A percentile compares a stretch with the other conserved stretches of the same genome.
Evolutionary conservation across 2,888 invertebrate genomes (phyloP).

Genomic region (Chorisops tibialis): DNA sequence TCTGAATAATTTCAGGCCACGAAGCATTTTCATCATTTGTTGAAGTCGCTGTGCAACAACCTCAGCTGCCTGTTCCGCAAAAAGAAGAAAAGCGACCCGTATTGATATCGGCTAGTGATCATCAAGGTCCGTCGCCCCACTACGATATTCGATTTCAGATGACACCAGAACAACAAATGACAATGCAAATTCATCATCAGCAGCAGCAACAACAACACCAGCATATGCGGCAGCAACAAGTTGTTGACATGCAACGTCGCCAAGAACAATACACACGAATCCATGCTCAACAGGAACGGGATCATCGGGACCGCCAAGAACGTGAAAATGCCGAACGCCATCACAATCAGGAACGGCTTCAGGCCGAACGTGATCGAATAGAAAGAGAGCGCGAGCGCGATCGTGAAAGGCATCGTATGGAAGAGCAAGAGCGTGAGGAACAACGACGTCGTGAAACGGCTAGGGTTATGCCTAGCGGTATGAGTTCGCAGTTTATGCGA

Average conservation of each 20-base stretch:
- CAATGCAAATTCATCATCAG: conserved; percentile 51
- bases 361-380: conserved; percentile 43
- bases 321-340: conserved; percentile 43
- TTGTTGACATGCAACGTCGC: conserved; percentile 42
- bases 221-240: conserved; percentile 44
- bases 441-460: conserved; percentile 41
- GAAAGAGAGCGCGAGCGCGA: conserved; percentile 39
- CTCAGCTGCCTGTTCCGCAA: conserved; percentile 78
- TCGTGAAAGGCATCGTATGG: conserved; percentile 38
- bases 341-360: conserved; percentile 45
- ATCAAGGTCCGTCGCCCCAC: conserved; percentile 41
- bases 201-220: conserved; percentile 43
- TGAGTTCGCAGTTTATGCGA: conserved; percentile 45
- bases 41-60: conserved; percentile 88
- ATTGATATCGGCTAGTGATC: conserved; percentile 37
- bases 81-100: conserved; percentile 48
- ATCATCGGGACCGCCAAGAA: conserved; percentile 43
- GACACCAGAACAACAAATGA: conserved; percentile 55
- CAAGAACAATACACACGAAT: conserved; percentile 40
- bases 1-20: conserved; percentile 58
- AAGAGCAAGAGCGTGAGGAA: conserved; percentile 43
- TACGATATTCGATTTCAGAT: conserved; percentile 53
- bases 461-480: conserved; percentile 45
- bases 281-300: conserved; percentile 47
- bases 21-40: conserved; percentile 86